Conservation (phyloP, 2,113 vertebrate species). For the Siniperca chuatsi region DNA sequence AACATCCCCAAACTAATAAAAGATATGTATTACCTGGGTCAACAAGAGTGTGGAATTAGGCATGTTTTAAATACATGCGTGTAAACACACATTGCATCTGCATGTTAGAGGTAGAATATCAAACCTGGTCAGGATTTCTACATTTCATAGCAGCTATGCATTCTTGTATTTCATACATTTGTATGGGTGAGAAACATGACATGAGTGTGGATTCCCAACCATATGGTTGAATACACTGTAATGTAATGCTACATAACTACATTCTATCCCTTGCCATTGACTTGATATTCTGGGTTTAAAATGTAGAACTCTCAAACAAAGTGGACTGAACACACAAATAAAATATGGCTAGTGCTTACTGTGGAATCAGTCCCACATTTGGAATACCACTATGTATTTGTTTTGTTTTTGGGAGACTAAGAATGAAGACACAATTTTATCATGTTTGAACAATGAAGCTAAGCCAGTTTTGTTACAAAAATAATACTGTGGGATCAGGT, state of each 20-base stretch:
- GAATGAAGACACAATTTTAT: slow-evolving; percentile 53
- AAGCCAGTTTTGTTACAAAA: slow-evolving; percentile 48
- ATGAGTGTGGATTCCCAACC: background rate
- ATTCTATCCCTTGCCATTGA: background rate
- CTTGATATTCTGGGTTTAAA: slow-evolving; percentile 37
- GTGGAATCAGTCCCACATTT: slow-evolving; percentile 50
- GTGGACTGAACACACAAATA: slow-evolving; percentile 38
- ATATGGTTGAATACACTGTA: background rate
- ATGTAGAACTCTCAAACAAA: slow-evolving; percentile 35
- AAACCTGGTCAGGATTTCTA: slow-evolving; percentile 2
- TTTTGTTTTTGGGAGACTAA: slow-evolving; percentile 51
- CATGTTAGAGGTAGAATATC: background rate
- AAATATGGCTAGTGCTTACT: slow-evolving; percentile 21
- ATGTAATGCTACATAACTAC: slow-evolving; percentile 17
- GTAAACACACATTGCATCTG: slow-evolving; percentile 20
- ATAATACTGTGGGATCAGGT: slow-evolving; percentile 57
- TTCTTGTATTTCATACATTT: background rate
- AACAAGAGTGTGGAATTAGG: slow-evolving; percentile 21
- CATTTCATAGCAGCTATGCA: slow-evolving; percentile 13
- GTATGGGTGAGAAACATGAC: slow-evolving; percentile 4
- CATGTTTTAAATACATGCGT: slow-evolving; percentile 37
- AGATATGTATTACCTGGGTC: slow-evolving; percentile 29
- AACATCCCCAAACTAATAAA: slow-evolving; percentile 57
- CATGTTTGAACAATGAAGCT: slow-evolving; percentile 53
- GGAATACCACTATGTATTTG: slow-evolving; percentile 55